Conservation (phyloP, 2,797 vertebrate genomes). For the Dromococcyx pavoninus region DNA sequence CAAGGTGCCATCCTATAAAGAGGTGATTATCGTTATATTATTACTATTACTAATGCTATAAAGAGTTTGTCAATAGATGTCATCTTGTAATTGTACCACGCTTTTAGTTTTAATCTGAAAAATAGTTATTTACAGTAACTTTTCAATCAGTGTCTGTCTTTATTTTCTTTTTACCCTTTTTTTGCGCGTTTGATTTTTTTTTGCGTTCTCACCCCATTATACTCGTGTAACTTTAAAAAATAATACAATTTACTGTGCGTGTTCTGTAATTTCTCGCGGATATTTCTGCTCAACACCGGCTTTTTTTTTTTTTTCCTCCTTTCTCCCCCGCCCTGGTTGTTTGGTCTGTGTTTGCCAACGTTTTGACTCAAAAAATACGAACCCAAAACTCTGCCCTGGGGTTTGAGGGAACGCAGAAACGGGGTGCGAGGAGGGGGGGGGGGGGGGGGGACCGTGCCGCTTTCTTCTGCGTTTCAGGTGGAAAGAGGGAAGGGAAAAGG, state of each 20-base stretch:
- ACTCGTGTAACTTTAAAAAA: not conserved
- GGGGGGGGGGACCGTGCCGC: not conserved
- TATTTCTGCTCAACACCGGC: too few species aligned
- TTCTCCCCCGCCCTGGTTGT: too few species aligned
- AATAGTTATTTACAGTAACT: not conserved
- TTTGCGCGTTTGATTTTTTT: too few species aligned
- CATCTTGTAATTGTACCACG: not conserved
- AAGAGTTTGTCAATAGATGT: not conserved
- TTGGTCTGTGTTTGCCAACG: too few species aligned
- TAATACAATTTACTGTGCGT: not conserved
- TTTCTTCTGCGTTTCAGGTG: slow-evolving; percentile 46
- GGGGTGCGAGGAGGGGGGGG: too few species aligned
- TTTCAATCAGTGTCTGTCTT: not conserved
- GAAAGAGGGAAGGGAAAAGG: not conserved
- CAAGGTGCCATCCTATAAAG: slow-evolving; percentile 74
- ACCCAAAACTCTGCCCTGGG: too few species aligned
- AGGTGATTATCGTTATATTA: slow-evolving; percentile 63
- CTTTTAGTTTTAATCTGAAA: not conserved
- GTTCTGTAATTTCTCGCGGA: not conserved
- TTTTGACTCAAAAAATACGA: too few species aligned
- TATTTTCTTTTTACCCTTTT: not conserved
- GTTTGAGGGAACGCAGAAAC: not conserved
- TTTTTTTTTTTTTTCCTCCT: too few species aligned
- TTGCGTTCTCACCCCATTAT: not conserved
- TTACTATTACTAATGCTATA: not conserved